These are phyloP conservation scores for Leucophenga varia DNA, from an alignment of 1,140 invertebrate genomes.

Conservation along the genomic window DNA sequence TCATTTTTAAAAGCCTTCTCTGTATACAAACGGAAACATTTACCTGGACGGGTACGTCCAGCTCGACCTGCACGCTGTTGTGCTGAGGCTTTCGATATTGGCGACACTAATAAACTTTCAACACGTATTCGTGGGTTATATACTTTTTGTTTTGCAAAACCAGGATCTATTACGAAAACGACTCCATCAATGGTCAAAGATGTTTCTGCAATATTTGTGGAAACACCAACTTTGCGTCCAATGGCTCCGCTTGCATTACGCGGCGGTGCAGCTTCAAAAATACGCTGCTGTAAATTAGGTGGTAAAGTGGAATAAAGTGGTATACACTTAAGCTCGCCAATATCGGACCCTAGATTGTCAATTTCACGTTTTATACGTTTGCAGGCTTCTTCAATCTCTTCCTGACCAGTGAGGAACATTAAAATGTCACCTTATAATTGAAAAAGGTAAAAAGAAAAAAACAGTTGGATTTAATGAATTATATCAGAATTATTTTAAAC, in stretches of 20 bases:
- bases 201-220: conserved; percentile 99
- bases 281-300: conserved; percentile 95
- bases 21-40: conserved; percentile 98
- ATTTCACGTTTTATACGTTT: conserved; percentile 97
- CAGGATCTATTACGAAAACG: conserved; percentile 99
- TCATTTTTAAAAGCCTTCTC: conserved; percentile 98
- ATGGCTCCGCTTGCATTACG: conserved; percentile 92
- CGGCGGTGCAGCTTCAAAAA: conserved; percentile 94
- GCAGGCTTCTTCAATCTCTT: conserved; percentile 99
- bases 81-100: conserved; percentile 99
- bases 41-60: conserved; percentile 94
- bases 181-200: conserved; percentile 99
- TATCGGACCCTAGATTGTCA: conserved; percentile 93
- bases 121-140: conserved; percentile 97
- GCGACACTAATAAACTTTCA: conserved; percentile 95
- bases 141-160: conserved; percentile 99
- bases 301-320: conserved; percentile 98
- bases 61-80: conserved; percentile 97
- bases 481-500: no score
- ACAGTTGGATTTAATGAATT: no score
- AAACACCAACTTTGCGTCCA: conserved; percentile 95
- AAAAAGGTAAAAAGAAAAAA: neutral
- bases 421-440: conserved; percentile 74
- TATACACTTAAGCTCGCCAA: conserved; percentile 97
- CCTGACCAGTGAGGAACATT: conserved; percentile 92